These are phyloP conservation scores for Chelonus insularis DNA, from an alignment of 1,140 invertebrate genomes.

Conservation along the genomic window DNA sequence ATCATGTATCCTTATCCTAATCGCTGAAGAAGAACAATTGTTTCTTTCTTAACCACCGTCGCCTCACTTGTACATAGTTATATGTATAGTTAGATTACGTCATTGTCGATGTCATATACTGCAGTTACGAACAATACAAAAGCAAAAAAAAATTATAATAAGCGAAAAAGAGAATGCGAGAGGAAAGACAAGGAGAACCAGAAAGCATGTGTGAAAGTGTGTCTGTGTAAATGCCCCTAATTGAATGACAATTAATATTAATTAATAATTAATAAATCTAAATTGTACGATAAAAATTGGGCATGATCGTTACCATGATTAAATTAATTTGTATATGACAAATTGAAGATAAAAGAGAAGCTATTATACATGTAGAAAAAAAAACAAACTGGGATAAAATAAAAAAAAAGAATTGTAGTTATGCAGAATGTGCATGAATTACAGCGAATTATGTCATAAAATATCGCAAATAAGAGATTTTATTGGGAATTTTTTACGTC, in stretches of 20 bases:
- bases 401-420: conserved; percentile 1
- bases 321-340: too few relatives aligned
- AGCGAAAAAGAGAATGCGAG: not conserved
- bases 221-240: conserved; percentile 10
- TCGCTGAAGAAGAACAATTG: conserved; percentile 3
- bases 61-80: conserved; percentile 56
- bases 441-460: too few relatives aligned
- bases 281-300: not conserved
- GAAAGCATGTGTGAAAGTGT: conserved; percentile 2
- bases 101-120: conserved; percentile 38
- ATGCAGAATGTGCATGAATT: not conserved
- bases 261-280: not conserved
- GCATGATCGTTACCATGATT: too few relatives aligned
- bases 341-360: too few relatives aligned
- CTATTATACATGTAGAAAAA: conserved; percentile 1
- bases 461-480: too few relatives aligned
- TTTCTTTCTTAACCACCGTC: conserved; percentile 34
- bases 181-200: not conserved
- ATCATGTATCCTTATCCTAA: not conserved
- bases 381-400: not conserved
- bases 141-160: conserved; percentile 21
- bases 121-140: conserved; percentile 41
- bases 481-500: conserved; percentile 8
- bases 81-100: conserved; percentile 59
- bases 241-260: not conserved